Base-by-base conservation (phyloP, 2,797 vertebrate species). In the Glyptemys insculpta region DNA sequence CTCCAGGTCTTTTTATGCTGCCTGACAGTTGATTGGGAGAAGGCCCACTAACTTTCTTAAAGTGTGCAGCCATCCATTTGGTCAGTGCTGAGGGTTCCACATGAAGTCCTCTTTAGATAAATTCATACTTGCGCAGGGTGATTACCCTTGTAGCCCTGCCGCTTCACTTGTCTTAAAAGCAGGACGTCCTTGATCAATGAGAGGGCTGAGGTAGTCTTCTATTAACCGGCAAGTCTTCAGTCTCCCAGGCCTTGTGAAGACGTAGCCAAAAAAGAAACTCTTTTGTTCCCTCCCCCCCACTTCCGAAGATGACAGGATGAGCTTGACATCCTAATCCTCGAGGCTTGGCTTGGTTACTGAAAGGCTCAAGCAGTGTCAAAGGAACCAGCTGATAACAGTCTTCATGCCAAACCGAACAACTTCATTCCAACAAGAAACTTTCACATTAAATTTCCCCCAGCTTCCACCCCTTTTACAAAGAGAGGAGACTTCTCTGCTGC, bases 261-360 rank as follows among this genome's bases (percentile, higher is more conserved):
- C 0, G 2, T 74, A 91, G 96, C 96, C 88, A 92, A 94, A 94
- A 97, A 95, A 93, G 88, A 85, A 95, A 78, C 49, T n/a, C 83
- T 88, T 89, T 86, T 52, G 44, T 16, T 54, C 49, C 2, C 27
- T 8, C 19, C 68, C 83, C 54, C 1, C 1, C 65, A 97, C 91
- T 78, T 85, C 18, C 78, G 88, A 97, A 98, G 96, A 98, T 98
- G 98, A 98, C 98, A 98, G 97, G 96, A 95, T 93, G 95, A 96
- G 95, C 95, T 98, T 98, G 98, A 98, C 98, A 98, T 98, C 97
- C 98, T 98, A 98, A 99, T 98, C 97, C 98, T 98, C 97, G 91
- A 65, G 97, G 95, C 97, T 98, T 97, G 97, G 97, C 97, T 98
- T 96, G 97, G 98, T 98, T 97, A 98, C 97, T 97, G 96, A 97